Evolutionary conservation across 2,113 vertebrate species (phyloP).

Genomic region (Crocuta crocuta): DNA sequence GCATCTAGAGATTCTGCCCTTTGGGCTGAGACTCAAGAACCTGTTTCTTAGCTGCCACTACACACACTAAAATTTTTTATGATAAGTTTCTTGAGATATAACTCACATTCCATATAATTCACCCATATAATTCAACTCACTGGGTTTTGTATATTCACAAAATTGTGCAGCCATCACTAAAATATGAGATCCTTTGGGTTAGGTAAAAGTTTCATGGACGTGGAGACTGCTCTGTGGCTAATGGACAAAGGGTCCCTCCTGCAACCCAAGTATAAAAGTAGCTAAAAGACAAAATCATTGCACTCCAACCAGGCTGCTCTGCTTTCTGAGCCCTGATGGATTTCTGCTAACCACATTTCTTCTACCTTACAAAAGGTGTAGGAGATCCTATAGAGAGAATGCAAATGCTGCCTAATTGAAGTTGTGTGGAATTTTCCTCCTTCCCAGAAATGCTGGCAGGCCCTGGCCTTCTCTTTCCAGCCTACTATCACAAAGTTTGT

Average conservation of each 20-base stretch:
- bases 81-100: not conserved
- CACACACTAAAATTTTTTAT: not conserved
- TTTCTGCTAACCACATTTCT: not conserved
- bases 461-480: not conserved
- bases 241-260: not conserved
- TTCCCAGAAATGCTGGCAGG: not conserved
- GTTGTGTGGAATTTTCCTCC: not conserved
- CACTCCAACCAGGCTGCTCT: not conserved
- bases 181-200: not conserved
- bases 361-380: not conserved
- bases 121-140: not conserved
- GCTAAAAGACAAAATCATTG: not conserved
- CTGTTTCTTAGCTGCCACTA: not conserved
- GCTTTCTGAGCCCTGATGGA: not conserved
- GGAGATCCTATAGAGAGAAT: not conserved
- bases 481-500: not conserved
- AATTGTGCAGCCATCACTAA: not conserved
- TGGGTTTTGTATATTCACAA: not conserved
- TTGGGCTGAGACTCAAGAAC: not conserved
- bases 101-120: not conserved
- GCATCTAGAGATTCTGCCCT: not conserved
- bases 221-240: not conserved
- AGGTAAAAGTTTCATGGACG: not conserved
- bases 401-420: not conserved
- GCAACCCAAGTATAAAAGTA: not conserved